Evolutionary conservation across 2,113 vertebrate genomes (phyloP), one percentile per base, ranked within the genome.

Genomic region (Thinocorus orbignyianus): DNA sequence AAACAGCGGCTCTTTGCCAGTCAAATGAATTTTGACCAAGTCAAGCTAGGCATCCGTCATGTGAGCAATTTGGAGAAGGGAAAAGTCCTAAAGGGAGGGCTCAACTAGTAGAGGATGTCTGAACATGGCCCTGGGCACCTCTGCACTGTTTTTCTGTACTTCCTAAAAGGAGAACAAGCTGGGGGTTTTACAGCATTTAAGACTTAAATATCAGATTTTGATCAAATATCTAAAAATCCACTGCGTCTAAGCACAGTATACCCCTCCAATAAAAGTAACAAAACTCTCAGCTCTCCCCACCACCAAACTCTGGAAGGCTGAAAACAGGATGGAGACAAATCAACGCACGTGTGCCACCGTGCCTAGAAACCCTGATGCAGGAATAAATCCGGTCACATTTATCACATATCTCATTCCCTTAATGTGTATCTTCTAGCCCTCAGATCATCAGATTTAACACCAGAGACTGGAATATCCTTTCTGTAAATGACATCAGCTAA

Each of bases 321-420:
- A 84, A 83, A 44, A 28, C 39, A 88, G 46, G 35, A 58, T 4
- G 14, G 16, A 79, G n/a, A 61, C 18, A 41, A 20, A 70, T 15
- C 37, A 88, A 42, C 1, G 2, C 17, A 31, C 0, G 0, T 44
- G 33, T 13, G 41, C 11, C 37, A 22, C 22, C 4, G 28, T 33
- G 26, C 51, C 41, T 30, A 64, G 39, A 88, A 88, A 81, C 24
- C 35, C 55, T n/a, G 61, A 46, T 2, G 12, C 22, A 84, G 41
- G 51, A 64, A 74, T 61, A 83, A 25, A 61, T 22, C 17, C 60
- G 48, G 17, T 44, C 18, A n/a, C 19, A 30, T 22, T 57, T 31
- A 35, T 57, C 48, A 72, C 8, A 35, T 72, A 72, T 39, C 41
- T 44, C 58, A 16, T 20, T 71, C 52, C 44, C 19, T 37, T 33